phyloP scores from a whole-genome alignment of 2,888 invertebrate genomes.

The Limulus polyphemus region DNA sequence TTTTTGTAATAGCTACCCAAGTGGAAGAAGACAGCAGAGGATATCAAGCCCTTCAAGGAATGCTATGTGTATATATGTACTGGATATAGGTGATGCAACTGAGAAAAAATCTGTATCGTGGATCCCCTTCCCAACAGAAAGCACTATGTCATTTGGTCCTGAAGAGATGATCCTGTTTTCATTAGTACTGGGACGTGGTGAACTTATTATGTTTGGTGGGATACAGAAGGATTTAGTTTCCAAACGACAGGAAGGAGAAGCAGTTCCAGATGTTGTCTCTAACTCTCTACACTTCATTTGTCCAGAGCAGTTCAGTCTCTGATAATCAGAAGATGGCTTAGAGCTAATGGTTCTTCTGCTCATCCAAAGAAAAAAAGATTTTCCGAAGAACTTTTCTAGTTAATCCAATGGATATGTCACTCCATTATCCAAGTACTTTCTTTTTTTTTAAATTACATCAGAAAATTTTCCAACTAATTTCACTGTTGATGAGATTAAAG shows the following conservation, averaged over 20 bases:
- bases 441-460: too few species aligned
- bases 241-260: slow-evolving; percentile 41
- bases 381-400: too few species aligned
- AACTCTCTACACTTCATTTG: slow-evolving; percentile 61
- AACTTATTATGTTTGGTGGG: slow-evolving; percentile 92
- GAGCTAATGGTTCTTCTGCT: too few species aligned
- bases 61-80: slow-evolving; percentile 66
- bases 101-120: slow-evolving; percentile 46
- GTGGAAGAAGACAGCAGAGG: too few species aligned
- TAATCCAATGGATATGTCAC: too few species aligned
- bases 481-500: too few species aligned
- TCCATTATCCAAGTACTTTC: too few species aligned
- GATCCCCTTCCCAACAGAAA: slow-evolving; percentile 14
- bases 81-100: slow-evolving; percentile 64
- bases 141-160: slow-evolving; percentile 41
- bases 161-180: slow-evolving; percentile 84
- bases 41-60: slow-evolving; percentile 38
- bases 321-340: too few species aligned
- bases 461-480: too few species aligned
- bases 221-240: slow-evolving; percentile 61
- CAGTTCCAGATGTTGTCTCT: slow-evolving; percentile 54
- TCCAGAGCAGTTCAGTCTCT: too few species aligned
- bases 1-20: slow-evolving; percentile 8
- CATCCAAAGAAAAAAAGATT: too few species aligned
- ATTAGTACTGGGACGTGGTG: slow-evolving; percentile 74